phyloP scores from a whole-genome alignment of 1,140 invertebrate species.

The Cardiocondyla obscurior region DNA sequence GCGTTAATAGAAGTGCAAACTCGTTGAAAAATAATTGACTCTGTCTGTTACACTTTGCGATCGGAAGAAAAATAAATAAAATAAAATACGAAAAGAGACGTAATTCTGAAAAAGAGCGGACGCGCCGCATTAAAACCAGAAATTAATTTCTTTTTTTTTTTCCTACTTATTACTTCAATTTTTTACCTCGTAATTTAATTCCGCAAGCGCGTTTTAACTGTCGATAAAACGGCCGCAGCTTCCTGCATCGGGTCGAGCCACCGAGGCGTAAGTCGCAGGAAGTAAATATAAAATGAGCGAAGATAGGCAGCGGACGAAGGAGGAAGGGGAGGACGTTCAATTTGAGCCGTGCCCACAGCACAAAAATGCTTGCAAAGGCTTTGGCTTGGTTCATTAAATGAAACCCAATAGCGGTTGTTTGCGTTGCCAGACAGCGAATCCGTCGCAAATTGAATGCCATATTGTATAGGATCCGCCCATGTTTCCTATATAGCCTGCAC shows the following conservation, averaged over 20 bases:
- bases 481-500: slow-evolving; percentile 30
- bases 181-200: neutral
- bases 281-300: slow-evolving; percentile 67
- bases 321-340: slow-evolving; percentile 70
- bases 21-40: slow-evolving; percentile 3
- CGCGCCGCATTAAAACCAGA: neutral
- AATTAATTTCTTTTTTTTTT: slow-evolving; percentile 15
- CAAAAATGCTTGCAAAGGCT: slow-evolving; percentile 77
- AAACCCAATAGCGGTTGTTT: slow-evolving; percentile 81
- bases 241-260: slow-evolving; percentile 20
- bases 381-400: slow-evolving; percentile 78
- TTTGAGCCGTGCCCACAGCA: slow-evolving; percentile 77
- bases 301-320: slow-evolving; percentile 54
- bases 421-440: slow-evolving; percentile 77
- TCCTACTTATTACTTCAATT: neutral
- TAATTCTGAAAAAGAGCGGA: neutral
- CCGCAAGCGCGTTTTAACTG: neutral
- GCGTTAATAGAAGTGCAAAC: neutral
- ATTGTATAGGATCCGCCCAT: slow-evolving; percentile 76
- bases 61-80: neutral
- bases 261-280: slow-evolving; percentile 68
- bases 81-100: too few species aligned
- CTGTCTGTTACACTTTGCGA: neutral
- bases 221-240: neutral
- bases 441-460: slow-evolving; percentile 79